A percentile compares a stretch with the other conserved stretches of the same genome.
Evolutionary conservation across 2,888 invertebrate genomes (phyloP).

Genomic region (Melipona beecheii): DNA sequence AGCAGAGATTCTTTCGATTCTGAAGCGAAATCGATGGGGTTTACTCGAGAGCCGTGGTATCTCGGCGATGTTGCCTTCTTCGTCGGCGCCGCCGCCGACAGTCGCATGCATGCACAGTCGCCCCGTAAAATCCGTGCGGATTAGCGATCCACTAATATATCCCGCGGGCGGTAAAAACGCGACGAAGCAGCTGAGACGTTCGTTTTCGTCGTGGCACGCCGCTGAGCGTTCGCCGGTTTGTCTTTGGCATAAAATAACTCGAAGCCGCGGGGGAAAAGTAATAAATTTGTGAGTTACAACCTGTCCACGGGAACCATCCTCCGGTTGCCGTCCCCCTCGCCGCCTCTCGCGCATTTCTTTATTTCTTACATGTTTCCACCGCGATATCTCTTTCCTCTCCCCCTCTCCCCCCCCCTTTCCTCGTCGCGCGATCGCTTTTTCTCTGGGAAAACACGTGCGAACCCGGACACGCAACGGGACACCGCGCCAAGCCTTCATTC

Average conservation of each 20-base stretch:
- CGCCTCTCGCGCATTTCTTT: slow-evolving; percentile 21
- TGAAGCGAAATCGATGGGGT: slow-evolving; percentile 49
- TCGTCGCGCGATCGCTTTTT: slow-evolving; percentile 9
- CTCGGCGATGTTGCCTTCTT: slow-evolving; percentile 38
- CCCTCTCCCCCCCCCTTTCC: neutral
- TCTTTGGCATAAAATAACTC: slow-evolving; percentile 81
- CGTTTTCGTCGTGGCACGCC: slow-evolving; percentile 63
- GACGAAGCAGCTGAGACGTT: slow-evolving; percentile 82
- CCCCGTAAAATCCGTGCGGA: slow-evolving; percentile 81
- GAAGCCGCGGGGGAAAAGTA: slow-evolving; percentile 75
- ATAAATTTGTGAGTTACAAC: slow-evolving; percentile 79
- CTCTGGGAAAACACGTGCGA: slow-evolving; percentile 58
- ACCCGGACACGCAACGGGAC: slow-evolving; percentile 46
- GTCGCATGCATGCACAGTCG: slow-evolving; percentile 77
- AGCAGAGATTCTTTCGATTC: slow-evolving; percentile 48
- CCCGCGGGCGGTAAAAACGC: slow-evolving; percentile 80
- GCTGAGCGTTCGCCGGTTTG: slow-evolving; percentile 68
- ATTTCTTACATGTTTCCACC: slow-evolving; percentile 21
- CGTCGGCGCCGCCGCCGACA: slow-evolving; percentile 50
- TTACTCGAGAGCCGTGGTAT: slow-evolving; percentile 56
- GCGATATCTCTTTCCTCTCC: neutral
- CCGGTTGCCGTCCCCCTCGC: slow-evolving; percentile 50
- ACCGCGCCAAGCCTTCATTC: slow-evolving; percentile 10
- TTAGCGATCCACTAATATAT: slow-evolving; percentile 83
- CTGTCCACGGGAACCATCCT: slow-evolving; percentile 61